These are phyloP conservation scores for Olivierus martensii DNA, from an alignment of 1,140 invertebrate species.

Conservation along the genomic window DNA sequence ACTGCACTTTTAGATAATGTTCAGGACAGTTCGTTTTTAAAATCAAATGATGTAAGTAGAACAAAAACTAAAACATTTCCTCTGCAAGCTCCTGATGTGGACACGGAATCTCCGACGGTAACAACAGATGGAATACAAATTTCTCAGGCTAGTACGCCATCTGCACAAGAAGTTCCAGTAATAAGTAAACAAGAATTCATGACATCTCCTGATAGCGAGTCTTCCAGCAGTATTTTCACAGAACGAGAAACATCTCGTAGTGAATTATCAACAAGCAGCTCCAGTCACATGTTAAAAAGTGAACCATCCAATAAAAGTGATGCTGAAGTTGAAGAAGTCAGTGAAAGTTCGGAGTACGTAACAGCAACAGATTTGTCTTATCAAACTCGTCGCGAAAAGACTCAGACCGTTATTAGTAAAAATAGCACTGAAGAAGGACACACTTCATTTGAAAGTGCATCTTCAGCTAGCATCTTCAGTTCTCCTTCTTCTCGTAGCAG, in stretches of 20 bases:
- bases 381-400: slow-evolving; percentile 42
- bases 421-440: slow-evolving; percentile 3
- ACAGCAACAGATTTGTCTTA: slow-evolving; percentile 44
- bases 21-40: too few species aligned
- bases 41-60: too few species aligned
- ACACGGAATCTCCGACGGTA: too few species aligned
- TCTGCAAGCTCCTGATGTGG: too few species aligned
- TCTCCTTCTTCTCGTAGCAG: slow-evolving; percentile 13
- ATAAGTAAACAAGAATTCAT: too few species aligned
- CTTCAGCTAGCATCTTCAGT: slow-evolving; percentile 5
- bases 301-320: slow-evolving; percentile 39
- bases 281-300: slow-evolving; percentile 17
- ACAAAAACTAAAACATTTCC: too few species aligned
- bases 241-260: slow-evolving; percentile 27
- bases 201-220: slow-evolving; percentile 29
- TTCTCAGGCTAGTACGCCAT: too few species aligned
- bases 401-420: slow-evolving; percentile 2
- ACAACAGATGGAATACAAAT: too few species aligned
- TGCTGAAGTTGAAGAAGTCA: slow-evolving; percentile 48
- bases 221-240: slow-evolving; percentile 27
- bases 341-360: slow-evolving; percentile 72
- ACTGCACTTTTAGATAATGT: too few species aligned
- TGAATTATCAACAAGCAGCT: slow-evolving; percentile 18
- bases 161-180: slow-evolving; percentile 8
- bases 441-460: slow-evolving; percentile 10